phyloP scores from a whole-genome alignment of 2,797 vertebrate genomes.

The Hapalemur alaotrensis region DNA sequence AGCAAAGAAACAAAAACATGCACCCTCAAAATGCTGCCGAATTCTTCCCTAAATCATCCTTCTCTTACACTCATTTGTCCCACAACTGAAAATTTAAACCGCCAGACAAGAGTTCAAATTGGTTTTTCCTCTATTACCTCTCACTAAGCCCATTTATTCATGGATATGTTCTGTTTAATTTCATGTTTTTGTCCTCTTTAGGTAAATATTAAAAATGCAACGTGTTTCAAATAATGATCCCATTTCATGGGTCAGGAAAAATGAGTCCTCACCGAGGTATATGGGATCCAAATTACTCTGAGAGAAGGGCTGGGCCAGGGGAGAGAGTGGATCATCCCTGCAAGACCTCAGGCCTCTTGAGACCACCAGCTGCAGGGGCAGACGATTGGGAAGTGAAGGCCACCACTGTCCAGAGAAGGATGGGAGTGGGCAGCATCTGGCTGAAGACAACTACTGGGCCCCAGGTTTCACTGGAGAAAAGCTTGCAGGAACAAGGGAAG shows the following conservation, averaged over 20 bases:
- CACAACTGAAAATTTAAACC: background rate
- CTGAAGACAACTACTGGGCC: background rate
- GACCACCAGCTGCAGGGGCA: background rate
- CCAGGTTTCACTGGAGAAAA: background rate
- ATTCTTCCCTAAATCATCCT: background rate
- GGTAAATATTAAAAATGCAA: background rate
- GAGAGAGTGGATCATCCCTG: background rate
- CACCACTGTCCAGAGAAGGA: background rate
- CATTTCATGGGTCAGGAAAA: background rate
- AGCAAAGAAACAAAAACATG: background rate
- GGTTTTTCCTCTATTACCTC: background rate
- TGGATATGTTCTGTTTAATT: background rate
- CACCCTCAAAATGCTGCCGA: background rate
- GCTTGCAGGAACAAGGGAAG: background rate
- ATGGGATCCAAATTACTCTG: background rate
- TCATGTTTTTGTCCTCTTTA: background rate
- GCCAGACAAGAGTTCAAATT: background rate
- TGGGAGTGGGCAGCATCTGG: background rate
- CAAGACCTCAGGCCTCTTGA: background rate
- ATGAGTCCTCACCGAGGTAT: background rate
- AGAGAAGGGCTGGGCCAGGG: background rate
- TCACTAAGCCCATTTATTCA: background rate
- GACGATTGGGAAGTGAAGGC: background rate
- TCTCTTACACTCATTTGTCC: background rate
- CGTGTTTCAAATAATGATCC: background rate